These are phyloP conservation scores for Mylabris phalerata DNA, from an alignment of 1,140 invertebrate genomes.

Conservation along the genomic window DNA sequence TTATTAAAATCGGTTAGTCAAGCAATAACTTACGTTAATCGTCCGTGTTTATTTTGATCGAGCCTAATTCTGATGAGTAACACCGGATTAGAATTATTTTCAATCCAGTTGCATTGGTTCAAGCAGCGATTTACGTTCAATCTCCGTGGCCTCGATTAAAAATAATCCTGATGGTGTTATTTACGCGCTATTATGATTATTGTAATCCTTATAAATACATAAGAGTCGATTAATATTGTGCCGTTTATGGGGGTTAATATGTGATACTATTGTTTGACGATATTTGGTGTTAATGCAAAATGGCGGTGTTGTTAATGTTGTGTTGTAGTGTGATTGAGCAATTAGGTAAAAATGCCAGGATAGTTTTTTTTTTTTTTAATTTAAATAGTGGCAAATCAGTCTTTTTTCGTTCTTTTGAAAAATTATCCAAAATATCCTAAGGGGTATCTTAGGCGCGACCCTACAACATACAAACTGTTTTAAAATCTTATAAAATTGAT, in stretches of 20 bases:
- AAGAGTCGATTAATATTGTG: neutral
- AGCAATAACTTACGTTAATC: too few species aligned
- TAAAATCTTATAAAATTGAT: neutral
- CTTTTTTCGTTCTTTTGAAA: slow-evolving; percentile 14
- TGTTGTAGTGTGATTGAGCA: slow-evolving; percentile 19
- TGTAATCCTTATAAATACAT: neutral
- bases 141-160: too few species aligned
- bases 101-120: too few species aligned
- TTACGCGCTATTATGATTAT: neutral
- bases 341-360: slow-evolving; percentile 19
- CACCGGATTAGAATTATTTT: too few species aligned
- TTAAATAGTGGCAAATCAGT: slow-evolving; percentile 22
- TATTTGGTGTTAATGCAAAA: slow-evolving; percentile 9
- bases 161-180: too few species aligned
- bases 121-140: too few species aligned
- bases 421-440: neutral
- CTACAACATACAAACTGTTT: neutral
- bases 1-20: too few species aligned
- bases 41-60: too few species aligned
- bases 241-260: neutral
- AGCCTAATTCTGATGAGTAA: too few species aligned
- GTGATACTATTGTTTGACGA: neutral
- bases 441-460: slow-evolving; percentile 10
- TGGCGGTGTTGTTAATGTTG: neutral
- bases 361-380: slow-evolving; percentile 12